Evolutionary conservation across 2,888 invertebrate genomes (phyloP).

Genomic region (Ctenicera cuprea): DNA sequence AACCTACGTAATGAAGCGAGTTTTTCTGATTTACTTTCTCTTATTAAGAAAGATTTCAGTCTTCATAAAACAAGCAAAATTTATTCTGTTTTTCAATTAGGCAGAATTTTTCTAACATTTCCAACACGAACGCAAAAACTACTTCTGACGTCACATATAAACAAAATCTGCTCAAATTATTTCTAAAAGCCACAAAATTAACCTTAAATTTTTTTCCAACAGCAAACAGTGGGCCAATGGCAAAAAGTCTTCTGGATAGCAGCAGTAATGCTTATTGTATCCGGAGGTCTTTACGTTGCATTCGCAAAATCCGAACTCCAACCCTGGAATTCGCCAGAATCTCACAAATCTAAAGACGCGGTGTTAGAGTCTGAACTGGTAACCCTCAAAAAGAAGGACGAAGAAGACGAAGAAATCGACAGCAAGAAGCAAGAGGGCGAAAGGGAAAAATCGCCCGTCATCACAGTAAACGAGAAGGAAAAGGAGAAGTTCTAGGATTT

Average conservation of each 20-base stretch:
- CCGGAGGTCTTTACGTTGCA: constrained; percentile 74
- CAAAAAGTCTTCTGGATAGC: constrained; percentile 77
- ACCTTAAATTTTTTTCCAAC: constrained; percentile 23
- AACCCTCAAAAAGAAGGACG: constrained; percentile 54
- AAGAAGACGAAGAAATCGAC: constrained; percentile 36
- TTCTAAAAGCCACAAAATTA: no score
- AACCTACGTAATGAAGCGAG: no score
- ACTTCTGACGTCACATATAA: no score
- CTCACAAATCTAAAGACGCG: constrained; percentile 50
- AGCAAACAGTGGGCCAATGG: constrained; percentile 80
- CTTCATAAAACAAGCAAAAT: no score
- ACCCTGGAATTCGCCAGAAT: constrained; percentile 74
- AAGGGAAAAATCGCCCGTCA: constrained; percentile 6
- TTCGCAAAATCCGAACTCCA: constrained; percentile 77
- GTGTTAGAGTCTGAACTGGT: constrained; percentile 57
- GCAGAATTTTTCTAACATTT: no score
- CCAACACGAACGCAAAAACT: not conserved
- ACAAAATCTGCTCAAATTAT: no score
- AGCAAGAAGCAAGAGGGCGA: constrained; percentile 22
- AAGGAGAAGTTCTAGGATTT: constrained; percentile 17
- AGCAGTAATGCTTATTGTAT: constrained; percentile 73
- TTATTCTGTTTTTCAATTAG: no score
- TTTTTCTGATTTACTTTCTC: no score
- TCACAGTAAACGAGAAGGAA: constrained; percentile 9
- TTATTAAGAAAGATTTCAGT: no score